Base-by-base conservation (phyloP, 2,888 invertebrate genomes). In the Lasiommata megera region DNA sequence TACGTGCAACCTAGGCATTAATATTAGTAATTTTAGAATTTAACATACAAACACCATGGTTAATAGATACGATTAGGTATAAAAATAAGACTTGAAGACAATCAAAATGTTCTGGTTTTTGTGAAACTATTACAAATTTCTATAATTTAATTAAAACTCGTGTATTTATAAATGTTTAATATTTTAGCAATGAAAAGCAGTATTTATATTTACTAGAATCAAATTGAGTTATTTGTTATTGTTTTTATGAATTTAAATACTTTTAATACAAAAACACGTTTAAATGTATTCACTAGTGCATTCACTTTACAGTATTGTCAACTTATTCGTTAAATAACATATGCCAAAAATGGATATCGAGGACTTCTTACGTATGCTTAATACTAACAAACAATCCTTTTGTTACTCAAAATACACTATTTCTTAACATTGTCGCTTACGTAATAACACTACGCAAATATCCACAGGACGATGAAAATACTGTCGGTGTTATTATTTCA, bases 1-100 rank as follows among this genome's bases (percentile, higher is more conserved):
- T 86, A 81, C 72, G 79, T 87, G 31, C 76, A 78, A 53, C 74
- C 78, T 61, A 73, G 74, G 63, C 82, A 83, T 74, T 80, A 78
- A 77, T 63, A 59, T 56, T 55, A 60, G 48, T 60, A 58, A 60
- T 52, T 16, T 40, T 52, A 52, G 52, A 17, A 31, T 41, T 41
- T 31, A 28, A 37, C 28, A 40, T 58, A 40, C 56, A 62, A 62
- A 58, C 63, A 67, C 64, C 65, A 63, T 65, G 67, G 65, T 65
- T 60, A 12, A 16, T 46, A 31, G 16, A 6, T 31, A 31, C 12
- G 0, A 23, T n/a, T 23, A 23, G 23, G 23, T 23, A 41, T 31
- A 46, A 16, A 46, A 46, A 0, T 29, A 29, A 29, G 29, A 16
- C 9, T 11, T 3, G 5, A 17, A 31, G 16, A n/a, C 6, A 29